Evolutionary conservation across 2,888 invertebrate genomes (phyloP).

Genomic region (Junonia oenone): DNA sequence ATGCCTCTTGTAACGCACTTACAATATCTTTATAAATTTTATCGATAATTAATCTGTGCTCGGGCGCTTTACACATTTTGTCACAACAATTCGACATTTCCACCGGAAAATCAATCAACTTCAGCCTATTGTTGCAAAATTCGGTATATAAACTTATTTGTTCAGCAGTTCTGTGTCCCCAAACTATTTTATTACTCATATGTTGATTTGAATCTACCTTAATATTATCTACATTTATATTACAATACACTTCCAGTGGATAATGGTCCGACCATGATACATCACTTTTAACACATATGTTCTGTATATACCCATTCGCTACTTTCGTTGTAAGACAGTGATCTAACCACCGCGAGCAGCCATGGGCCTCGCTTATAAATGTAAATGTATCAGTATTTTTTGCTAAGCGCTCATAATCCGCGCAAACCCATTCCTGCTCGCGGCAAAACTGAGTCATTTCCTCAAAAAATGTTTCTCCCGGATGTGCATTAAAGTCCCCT

Average conservation of each 20-base stretch:
- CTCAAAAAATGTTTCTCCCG: slow-evolving; percentile 16
- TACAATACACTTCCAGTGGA: slow-evolving; percentile 9
- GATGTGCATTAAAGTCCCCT: slow-evolving; percentile 2
- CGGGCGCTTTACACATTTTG: not conserved
- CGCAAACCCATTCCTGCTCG: slow-evolving; percentile 18
- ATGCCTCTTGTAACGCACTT: not conserved
- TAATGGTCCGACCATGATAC: slow-evolving; percentile 23
- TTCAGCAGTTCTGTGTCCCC: slow-evolving; percentile 5
- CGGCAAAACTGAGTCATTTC: slow-evolving; percentile 16
- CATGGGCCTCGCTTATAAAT: slow-evolving; percentile 12
- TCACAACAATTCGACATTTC: not conserved
- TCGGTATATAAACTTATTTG: slow-evolving; percentile 4
- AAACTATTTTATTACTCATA: slow-evolving; percentile 1
- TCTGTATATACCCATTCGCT: slow-evolving; percentile 5
- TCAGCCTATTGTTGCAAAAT: not conserved
- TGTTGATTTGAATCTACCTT: not conserved
- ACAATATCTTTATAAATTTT: not conserved
- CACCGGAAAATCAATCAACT: not conserved
- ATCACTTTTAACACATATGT: slow-evolving; percentile 6
- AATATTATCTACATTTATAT: not conserved
- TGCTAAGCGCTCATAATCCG: slow-evolving; percentile 6
- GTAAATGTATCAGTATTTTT: slow-evolving; percentile 1
- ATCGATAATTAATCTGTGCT: slow-evolving; percentile 1
- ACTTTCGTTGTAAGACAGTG: slow-evolving; percentile 13
- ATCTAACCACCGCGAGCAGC: slow-evolving; percentile 18